Evolutionary conservation across 1,140 invertebrate species (phyloP), one percentile per base, ranked within the genome.

Genomic region (Zaprionus nigranus): DNA sequence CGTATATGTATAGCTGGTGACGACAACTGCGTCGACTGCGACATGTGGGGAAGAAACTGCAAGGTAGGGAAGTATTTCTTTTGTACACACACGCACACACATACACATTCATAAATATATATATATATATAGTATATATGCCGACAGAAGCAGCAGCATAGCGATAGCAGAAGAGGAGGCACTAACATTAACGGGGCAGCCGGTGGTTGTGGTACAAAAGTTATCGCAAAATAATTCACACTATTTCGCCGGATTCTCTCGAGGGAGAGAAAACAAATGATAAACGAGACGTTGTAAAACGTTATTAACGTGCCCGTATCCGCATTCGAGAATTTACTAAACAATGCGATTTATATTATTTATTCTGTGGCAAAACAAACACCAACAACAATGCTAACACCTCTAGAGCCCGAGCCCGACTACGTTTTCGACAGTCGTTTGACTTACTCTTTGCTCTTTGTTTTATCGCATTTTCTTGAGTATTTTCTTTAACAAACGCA

Each of bases 21-120:
- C 72, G 72, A 75, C 72, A 62, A 68, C 65, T 30, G 36, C 59
- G 66, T 62, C 71, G 75, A 68, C 30, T 34, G 30, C 77, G 72
- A 81, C 68, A 79, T 79, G 78, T 79, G 85, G 72, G 78, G 80
- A 87, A 87, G 71, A 81, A 90, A 85, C 85, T 88, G 85, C 63
- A 90, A 85, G 74, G 81, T 71, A 88, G 74, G 81, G 83, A 81
- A 80, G 57, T 73, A 65, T 73, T 78, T 79, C 56, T 74, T 63
- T 69, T 75, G 54, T 75, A 57, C 24, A 54, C 51, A 34, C 49
- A 36, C 36, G 30, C 30, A 57, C 30, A 26, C 26, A 38, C 67
- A 65, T 46, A 54, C 22, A 64, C 24, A 51, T 40, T 6, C n/a
- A 13, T 26, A 65, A 22, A 53, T 53, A 20, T 53, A 49, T 46